These are phyloP conservation scores for Papilio demoleus DNA, from an alignment of 2,888 invertebrate species.

Conservation along the genomic window DNA sequence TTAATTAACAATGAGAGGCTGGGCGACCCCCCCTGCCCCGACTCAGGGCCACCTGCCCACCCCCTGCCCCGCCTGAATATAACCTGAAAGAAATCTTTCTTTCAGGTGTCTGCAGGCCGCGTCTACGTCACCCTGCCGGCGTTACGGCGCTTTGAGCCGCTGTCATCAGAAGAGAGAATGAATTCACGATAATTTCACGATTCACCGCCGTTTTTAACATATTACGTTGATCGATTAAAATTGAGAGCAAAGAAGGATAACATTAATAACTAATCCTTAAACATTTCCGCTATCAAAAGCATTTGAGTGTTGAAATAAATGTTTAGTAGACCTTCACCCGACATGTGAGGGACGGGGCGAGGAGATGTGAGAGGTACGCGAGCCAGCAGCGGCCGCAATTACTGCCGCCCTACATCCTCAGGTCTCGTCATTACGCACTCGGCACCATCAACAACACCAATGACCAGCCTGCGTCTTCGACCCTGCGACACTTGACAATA, in stretches of 20 bases:
- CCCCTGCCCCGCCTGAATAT: neutral
- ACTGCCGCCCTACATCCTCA: conserved; percentile 43
- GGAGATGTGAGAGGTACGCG: conserved; percentile 6
- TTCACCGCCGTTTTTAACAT: neutral
- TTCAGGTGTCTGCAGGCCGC: conserved; percentile 3
- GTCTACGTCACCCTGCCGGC: conserved; percentile 11
- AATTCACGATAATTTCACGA: neutral
- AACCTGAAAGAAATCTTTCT: conserved; percentile 20
- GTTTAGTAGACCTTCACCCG: no score
- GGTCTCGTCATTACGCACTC: conserved; percentile 49
- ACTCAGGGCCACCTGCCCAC: conserved; percentile 29
- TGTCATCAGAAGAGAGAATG: conserved; percentile 2
- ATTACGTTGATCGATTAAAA: neutral
- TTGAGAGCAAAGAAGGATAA: neutral
- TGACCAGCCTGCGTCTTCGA: conserved; percentile 15
- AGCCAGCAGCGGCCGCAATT: conserved; percentile 42
- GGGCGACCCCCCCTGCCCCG: conserved; percentile 40
- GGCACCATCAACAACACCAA: conserved; percentile 35
- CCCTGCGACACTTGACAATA: conserved; percentile 36
- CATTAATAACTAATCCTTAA: no score
- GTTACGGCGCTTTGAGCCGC: neutral
- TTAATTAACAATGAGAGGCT: conserved; percentile 70
- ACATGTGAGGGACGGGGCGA: conserved; percentile 21
- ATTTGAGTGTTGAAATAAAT: neutral
- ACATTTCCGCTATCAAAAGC: neutral